A percentile compares a stretch with the other conserved stretches of the same genome.
phyloP scores from a whole-genome alignment of 2,888 invertebrate species.

The Hemithea aestivaria region DNA sequence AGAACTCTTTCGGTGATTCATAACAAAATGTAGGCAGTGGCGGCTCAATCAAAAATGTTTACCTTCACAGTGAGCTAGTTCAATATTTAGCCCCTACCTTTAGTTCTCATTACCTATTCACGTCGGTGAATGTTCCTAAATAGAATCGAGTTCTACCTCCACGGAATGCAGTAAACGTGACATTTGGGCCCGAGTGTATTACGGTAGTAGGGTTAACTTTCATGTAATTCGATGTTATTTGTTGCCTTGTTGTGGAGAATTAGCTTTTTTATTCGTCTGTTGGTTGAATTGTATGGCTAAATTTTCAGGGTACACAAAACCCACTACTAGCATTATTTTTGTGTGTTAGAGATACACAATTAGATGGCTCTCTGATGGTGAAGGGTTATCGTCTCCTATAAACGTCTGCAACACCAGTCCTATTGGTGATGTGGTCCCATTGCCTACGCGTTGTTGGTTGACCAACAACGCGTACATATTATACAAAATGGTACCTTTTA shows the following conservation, averaged over 20 bases:
- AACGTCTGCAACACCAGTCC: no score
- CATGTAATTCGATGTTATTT: constrained; percentile 23
- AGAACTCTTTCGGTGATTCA: constrained; percentile 37
- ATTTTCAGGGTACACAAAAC: no score
- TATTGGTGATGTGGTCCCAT: no score
- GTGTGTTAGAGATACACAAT: no score
- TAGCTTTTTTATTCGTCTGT: no score
- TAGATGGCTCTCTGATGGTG: no score
- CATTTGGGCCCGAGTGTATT: constrained; percentile 30
- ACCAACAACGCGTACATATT: no score
- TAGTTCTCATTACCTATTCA: constrained; percentile 38
- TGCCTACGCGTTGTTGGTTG: no score
- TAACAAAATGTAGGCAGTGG: constrained; percentile 40
- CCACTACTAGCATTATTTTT: no score
- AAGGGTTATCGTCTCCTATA: no score
- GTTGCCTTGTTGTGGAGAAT: constrained; percentile 13
- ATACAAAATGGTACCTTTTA: no score
- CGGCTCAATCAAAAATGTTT: constrained; percentile 64
- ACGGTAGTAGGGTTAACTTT: constrained; percentile 31
- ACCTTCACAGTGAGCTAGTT: constrained; percentile 45
- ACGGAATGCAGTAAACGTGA: constrained; percentile 31
- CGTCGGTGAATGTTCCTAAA: constrained; percentile 28
- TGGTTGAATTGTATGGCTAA: no score
- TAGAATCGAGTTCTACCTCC: constrained; percentile 35
- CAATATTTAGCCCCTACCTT: constrained; percentile 50